Conservation (phyloP, 2,888 invertebrate species). For the Deilephila porcellus region DNA sequence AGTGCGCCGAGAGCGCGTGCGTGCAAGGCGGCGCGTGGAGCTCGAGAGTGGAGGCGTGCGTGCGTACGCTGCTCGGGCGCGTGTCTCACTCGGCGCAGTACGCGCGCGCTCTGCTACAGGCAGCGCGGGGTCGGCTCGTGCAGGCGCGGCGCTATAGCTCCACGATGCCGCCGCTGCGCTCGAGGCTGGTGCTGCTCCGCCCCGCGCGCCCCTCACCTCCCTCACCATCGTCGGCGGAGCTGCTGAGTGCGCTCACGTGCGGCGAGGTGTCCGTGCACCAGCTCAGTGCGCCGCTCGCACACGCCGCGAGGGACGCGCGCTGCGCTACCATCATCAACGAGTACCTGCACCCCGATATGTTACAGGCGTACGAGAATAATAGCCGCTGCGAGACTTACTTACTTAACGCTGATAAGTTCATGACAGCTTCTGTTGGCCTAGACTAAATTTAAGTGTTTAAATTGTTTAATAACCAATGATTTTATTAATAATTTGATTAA, state of each 20-base stretch:
- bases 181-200: slow-evolving; percentile 51
- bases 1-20: slow-evolving; percentile 33
- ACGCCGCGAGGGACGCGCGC: slow-evolving; percentile 46
- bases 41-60: slow-evolving; percentile 50
- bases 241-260: slow-evolving; percentile 28
- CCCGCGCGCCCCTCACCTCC: slow-evolving; percentile 39
- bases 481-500: too few relatives aligned
- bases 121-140: slow-evolving; percentile 50
- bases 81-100: slow-evolving; percentile 64
- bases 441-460: too few relatives aligned
- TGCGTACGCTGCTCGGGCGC: slow-evolving; percentile 53
- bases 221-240: slow-evolving; percentile 35
- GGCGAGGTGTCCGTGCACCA: slow-evolving; percentile 40
- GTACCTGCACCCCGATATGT: slow-evolving; percentile 44
- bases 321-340: slow-evolving; percentile 54
- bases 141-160: slow-evolving; percentile 41
- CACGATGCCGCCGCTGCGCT: slow-evolving; percentile 44
- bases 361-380: slow-evolving; percentile 45
- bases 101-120: slow-evolving; percentile 52
- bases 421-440: not conserved
- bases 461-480: too few relatives aligned
- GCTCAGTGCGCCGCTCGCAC: slow-evolving; percentile 43
- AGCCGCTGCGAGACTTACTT: slow-evolving; percentile 53
- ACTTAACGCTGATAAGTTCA: not conserved
- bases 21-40: slow-evolving; percentile 43